phyloP scores from a whole-genome alignment of 23 tunicate genomes.

The Halocynthia aurantium region DNA sequence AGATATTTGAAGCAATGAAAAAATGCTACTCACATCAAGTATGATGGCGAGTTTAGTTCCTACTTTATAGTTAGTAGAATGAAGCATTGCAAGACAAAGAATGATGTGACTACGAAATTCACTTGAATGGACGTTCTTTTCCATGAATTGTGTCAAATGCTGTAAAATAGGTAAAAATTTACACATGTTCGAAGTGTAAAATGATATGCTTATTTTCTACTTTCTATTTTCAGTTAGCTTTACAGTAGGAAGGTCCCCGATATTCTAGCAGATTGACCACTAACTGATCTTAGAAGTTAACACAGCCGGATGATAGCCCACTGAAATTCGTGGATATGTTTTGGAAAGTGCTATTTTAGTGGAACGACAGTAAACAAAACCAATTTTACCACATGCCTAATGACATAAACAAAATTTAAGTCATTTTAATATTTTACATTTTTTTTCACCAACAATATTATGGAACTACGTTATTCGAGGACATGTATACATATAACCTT shows the following conservation, averaged over 20 bases:
- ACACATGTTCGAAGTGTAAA: background rate
- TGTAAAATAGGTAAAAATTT: background rate
- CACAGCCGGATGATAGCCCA: no score
- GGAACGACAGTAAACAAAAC: background rate
- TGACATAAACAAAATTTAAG: background rate
- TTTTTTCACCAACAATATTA: no score
- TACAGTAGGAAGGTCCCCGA: background rate
- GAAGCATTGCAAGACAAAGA: conserved; percentile 15
- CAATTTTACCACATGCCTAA: background rate
- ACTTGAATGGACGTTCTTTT: background rate
- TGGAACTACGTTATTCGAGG: no score
- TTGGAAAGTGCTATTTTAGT: no score
- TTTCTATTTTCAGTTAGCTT: background rate
- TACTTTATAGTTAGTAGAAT: conserved; percentile 20
- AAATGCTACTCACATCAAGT: conserved; percentile 10
- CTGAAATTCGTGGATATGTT: no score
- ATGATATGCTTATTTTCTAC: background rate
- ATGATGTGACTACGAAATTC: conserved; percentile 23
- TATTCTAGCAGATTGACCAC: background rate
- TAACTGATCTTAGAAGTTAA: no score
- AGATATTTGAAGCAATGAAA: background rate
- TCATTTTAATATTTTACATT: no score
- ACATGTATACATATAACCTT: no score
- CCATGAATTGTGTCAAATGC: conserved; percentile 9
- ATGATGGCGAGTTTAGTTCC: conserved; percentile 8